Conservation (phyloP, 2,797 vertebrate genomes). For the Alosa sapidissima region DNA sequence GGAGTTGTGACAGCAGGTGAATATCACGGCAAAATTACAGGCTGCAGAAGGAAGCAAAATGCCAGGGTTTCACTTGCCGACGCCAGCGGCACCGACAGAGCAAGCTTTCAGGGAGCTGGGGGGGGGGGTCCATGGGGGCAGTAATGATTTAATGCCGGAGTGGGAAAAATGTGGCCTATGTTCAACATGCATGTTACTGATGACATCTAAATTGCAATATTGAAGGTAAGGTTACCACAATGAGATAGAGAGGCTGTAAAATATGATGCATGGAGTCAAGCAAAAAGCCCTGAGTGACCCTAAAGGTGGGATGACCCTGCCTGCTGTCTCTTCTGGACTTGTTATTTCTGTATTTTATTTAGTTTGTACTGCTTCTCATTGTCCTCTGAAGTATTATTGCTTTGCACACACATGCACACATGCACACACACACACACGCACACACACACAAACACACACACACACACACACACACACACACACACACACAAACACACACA, state of each 20-base stretch:
- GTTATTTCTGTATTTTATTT: neutral
- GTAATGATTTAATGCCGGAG: constrained; percentile 40
- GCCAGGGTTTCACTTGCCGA: constrained; percentile 37
- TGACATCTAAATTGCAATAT: neutral
- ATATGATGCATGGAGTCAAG: constrained; percentile 19
- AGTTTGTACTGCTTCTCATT: neutral
- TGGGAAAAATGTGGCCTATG: constrained; percentile 6
- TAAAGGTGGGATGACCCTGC: constrained; percentile 10
- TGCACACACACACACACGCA: neutral
- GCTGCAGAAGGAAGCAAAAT: constrained; percentile 45
- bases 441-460: neutral
- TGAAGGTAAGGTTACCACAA: neutral
- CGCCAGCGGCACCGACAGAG: constrained; percentile 16
- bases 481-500: neutral
- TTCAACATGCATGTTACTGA: neutral
- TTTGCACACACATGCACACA: neutral
- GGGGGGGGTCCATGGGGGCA: constrained; percentile 34
- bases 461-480: too few relatives aligned
- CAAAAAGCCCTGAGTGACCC: constrained; percentile 27
- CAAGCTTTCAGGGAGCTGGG: constrained; percentile 23
- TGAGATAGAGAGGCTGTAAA: neutral
- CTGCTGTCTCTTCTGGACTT: neutral
- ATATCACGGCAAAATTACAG: constrained; percentile 58
- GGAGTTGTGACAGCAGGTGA: constrained; percentile 55
- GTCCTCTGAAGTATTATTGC: constrained; percentile 26